These are phyloP conservation scores for Enchytraeus crypticus DNA, from an alignment of 2,888 invertebrate genomes.

Conservation along the genomic window DNA sequence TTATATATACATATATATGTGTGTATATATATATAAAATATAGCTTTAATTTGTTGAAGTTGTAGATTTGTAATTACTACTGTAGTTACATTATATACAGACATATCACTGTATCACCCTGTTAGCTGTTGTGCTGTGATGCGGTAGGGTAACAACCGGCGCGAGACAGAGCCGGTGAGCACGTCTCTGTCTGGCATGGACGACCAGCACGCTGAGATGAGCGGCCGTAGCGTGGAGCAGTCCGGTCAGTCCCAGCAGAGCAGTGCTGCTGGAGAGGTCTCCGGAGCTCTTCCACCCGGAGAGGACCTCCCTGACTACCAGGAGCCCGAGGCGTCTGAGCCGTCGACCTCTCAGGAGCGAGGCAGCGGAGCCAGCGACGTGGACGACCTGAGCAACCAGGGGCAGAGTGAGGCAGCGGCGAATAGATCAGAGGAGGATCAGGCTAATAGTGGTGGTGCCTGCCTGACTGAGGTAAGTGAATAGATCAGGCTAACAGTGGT, in stretches of 20 bases:
- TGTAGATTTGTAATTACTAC: too few species aligned
- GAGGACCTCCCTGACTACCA: constrained; percentile 15
- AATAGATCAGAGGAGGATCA: neutral
- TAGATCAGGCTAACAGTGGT: too few species aligned
- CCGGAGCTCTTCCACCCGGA: neutral
- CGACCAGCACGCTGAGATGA: neutral
- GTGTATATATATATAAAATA: too few species aligned
- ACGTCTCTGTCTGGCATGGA: neutral
- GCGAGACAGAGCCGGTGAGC: constrained; percentile 15
- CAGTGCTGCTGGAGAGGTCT: neutral
- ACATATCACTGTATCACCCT: too few species aligned
- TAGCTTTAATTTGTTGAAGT: too few species aligned
- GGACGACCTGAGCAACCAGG: constrained; percentile 1
- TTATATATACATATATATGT: too few species aligned
- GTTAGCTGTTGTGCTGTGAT: too few species aligned
- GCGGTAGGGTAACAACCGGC: neutral
- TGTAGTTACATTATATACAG: too few species aligned
- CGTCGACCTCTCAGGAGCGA: constrained; percentile 3
- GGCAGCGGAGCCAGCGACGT: neutral
- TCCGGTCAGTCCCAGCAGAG: neutral
- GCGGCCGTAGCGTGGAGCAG: neutral
- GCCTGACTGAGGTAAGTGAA: constrained; percentile 9
- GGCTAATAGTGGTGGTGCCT: constrained; percentile 6
- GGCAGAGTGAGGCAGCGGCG: neutral
- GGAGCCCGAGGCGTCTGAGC: constrained; percentile 5